Conservation (phyloP, 2,113 vertebrate species). For the Seriola rivoliana region DNA sequence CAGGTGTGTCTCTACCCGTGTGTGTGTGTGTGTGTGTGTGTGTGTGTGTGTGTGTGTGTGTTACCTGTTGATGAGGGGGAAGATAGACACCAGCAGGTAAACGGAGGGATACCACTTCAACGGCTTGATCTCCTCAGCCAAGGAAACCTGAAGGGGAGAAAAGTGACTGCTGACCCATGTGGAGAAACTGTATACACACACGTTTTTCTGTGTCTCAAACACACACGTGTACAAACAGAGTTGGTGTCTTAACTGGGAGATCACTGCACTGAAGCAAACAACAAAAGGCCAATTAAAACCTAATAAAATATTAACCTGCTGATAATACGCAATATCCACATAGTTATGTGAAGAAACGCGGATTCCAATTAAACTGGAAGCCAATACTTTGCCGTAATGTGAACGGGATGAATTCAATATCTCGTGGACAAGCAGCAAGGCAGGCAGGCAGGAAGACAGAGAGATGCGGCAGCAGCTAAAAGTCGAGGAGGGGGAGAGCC, state of each 20-base stretch:
- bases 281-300: slow-evolving; percentile 77
- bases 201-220: not conserved
- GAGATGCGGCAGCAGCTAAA: slow-evolving; percentile 62
- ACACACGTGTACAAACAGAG: slow-evolving; percentile 25
- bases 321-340: slow-evolving; percentile 75
- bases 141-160: slow-evolving; percentile 80
- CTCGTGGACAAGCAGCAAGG: slow-evolving; percentile 44
- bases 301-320: slow-evolving; percentile 81
- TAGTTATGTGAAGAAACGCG: slow-evolving; percentile 64
- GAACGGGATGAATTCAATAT: slow-evolving; percentile 68
- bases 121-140: slow-evolving; percentile 84
- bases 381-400: slow-evolving; percentile 56
- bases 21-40: slow-evolving; percentile 39
- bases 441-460: slow-evolving; percentile 51
- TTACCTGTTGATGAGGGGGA: slow-evolving; percentile 89
- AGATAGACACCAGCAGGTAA: slow-evolving; percentile 87
- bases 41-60: slow-evolving; percentile 29
- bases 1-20: slow-evolving; percentile 23
- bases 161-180: slow-evolving; percentile 32
- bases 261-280: slow-evolving; percentile 62
- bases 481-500: slow-evolving; percentile 59
- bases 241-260: slow-evolving; percentile 51
- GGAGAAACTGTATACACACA: slow-evolving; percentile 22
- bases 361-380: slow-evolving; percentile 73
- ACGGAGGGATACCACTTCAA: slow-evolving; percentile 86